Evolutionary conservation across 2,797 vertebrate genomes (phyloP), one percentile per base, ranked within the genome.

Genomic region (Tenualosa ilisha): DNA sequence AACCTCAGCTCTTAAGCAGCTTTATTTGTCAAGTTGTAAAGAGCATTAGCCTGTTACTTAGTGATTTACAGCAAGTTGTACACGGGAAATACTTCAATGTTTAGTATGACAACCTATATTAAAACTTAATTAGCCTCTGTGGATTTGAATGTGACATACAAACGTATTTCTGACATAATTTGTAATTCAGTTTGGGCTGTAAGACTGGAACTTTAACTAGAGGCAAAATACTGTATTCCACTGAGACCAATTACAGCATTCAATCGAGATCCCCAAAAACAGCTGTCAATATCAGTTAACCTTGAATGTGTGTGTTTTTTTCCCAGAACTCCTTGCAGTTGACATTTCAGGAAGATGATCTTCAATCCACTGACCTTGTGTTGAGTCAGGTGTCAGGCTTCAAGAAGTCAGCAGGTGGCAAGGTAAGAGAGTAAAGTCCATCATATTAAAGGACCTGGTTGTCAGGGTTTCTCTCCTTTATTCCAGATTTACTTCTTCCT

Each of bases 301-400:
- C 81, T 83, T 85, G 7, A 49, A 8, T 8, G 7, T 31, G 31
- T 31, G 46, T 49, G 4, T 82, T 83, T 81, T 68, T 81, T 85
- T 68, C 12, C 84, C 91, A 99, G 98, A 96, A 93, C 54, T 93
- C 93, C 0, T 86, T 95, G 84, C 84, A 92, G 86, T 91, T 99
- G 68, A 93, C 89, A 0, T 98, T 99, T 93, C 94, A 97, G 88
- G 96, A 97, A 59, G 95, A 97, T 88, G 93, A 84, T 63, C 85
- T 93, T 8, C 94, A 95, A 75, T 92, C 96, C 0, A 94, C 97
- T 12, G 94, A 97, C 79, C 95, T 99, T 88, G 87, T 51, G 0
- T 89, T 99, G 86, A 93, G 93, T 84, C 91, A 91, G 7, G 95
- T 98, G 75, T 94, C 94, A 84, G 96, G 93, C 61, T 90, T 96